Evolutionary conservation across 2,113 vertebrate species (phyloP).

Genomic region (Tautogolabrus adspersus): DNA sequence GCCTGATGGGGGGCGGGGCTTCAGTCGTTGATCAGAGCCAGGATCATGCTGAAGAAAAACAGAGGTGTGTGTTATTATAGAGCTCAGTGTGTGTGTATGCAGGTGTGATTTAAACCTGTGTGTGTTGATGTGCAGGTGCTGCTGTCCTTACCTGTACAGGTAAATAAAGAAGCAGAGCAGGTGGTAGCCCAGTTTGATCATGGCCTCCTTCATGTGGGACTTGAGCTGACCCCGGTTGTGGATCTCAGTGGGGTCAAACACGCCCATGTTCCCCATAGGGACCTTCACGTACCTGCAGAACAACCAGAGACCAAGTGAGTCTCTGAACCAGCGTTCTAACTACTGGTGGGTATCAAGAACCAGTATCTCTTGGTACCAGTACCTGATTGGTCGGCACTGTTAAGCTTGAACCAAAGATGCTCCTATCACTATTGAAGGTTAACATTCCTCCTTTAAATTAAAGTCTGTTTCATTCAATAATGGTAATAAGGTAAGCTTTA

Average conservation of each 20-base stretch:
- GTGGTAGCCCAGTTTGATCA: slow-evolving; percentile 98
- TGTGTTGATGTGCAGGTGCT: not conserved
- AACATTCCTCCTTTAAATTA: too few species aligned
- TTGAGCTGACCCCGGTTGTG: slow-evolving; percentile 98
- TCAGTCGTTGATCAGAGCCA: slow-evolving; percentile 99
- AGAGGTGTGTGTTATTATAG: slow-evolving; percentile 36
- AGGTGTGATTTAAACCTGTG: too few species aligned
- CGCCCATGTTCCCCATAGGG: slow-evolving; percentile 97
- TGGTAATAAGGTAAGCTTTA: too few species aligned
- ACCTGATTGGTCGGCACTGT: too few species aligned
- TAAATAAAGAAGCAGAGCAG: slow-evolving; percentile 99
- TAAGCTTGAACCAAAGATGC: too few species aligned
- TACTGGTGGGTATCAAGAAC: too few species aligned
- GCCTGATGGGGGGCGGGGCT: not conserved
- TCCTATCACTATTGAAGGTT: too few species aligned
- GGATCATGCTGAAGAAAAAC: slow-evolving; percentile 91
- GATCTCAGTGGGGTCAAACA: slow-evolving; percentile 98
- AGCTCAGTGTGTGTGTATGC: too few species aligned
- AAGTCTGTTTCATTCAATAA: too few species aligned
- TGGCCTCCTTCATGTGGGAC: slow-evolving; percentile 98
- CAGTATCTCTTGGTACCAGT: too few species aligned
- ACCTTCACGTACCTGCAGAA: slow-evolving; percentile 90
- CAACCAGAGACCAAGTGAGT: not conserved
- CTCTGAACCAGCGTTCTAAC: not conserved
- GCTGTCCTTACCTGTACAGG: slow-evolving; percentile 92